Evolutionary conservation across 2,797 vertebrate species (phyloP).

Genomic region (Neosilurus mollespiculum): DNA sequence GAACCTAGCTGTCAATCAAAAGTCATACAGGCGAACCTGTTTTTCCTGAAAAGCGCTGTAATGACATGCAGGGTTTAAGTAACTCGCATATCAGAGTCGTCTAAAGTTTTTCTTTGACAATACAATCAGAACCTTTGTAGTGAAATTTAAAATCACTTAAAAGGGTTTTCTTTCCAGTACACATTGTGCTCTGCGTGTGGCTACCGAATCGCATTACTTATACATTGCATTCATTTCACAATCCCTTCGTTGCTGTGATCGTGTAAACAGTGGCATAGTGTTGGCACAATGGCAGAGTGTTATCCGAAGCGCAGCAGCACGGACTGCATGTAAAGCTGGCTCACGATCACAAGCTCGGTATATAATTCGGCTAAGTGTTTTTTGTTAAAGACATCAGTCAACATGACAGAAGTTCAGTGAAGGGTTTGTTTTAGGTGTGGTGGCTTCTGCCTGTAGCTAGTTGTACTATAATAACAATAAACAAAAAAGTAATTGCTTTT

Average conservation of each 20-base stretch:
- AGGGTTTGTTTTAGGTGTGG: not conserved
- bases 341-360: not conserved
- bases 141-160: not conserved
- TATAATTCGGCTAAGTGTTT: not conserved
- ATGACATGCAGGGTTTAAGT: not conserved
- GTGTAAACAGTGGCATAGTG: not conserved
- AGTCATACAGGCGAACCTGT: slow-evolving; percentile 56
- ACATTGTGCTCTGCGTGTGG: not conserved
- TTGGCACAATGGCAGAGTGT: not conserved
- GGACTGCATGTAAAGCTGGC: not conserved
- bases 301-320: not conserved
- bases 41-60: slow-evolving; percentile 57
- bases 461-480: no score
- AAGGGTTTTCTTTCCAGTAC: not conserved
- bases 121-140: not conserved
- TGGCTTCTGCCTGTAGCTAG: not conserved
- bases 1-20: not conserved
- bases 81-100: not conserved
- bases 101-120: not conserved
- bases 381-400: not conserved
- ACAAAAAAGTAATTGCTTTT: not conserved
- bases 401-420: not conserved
- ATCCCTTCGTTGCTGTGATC: not conserved
- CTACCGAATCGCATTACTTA: not conserved
- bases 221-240: not conserved